Conservation (phyloP, 2,113 vertebrate genomes). For the Crotalus viridis region DNA sequence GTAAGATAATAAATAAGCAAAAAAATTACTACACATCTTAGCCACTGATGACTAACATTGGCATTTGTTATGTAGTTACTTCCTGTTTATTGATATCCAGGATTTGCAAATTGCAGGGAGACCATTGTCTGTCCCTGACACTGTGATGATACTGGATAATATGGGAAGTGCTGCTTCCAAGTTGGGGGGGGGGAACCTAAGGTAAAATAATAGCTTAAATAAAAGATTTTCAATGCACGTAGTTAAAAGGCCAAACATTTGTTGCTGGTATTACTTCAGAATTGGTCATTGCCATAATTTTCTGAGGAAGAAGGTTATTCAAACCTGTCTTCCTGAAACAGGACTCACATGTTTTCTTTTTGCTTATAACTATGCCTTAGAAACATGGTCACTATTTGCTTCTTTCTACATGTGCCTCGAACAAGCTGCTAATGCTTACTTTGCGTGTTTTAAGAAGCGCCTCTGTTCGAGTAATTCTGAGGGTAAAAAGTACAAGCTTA, state of each 20-base stretch:
- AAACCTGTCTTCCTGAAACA: not conserved
- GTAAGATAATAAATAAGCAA: not conserved
- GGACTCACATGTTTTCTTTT: no score
- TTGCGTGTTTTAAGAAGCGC: fast-evolving
- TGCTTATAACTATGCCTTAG: not conserved
- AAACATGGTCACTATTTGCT: not conserved
- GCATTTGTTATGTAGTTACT: not conserved
- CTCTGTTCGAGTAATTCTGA: not conserved
- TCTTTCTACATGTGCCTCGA: not conserved
- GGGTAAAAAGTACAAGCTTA: not conserved
- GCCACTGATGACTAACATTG: not conserved
- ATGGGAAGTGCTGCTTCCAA: not conserved
- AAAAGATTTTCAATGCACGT: not conserved
- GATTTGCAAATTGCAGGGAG: not conserved
- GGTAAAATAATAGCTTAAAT: not conserved
- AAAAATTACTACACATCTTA: not conserved
- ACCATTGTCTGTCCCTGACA: not conserved
- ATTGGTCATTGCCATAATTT: not conserved
- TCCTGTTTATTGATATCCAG: not conserved
- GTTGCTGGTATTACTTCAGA: not conserved
- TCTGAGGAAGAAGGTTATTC: not conserved
- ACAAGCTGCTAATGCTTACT: not conserved
- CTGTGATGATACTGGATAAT: not conserved
- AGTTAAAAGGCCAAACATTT: not conserved
- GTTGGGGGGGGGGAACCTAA: no score